Evolutionary conservation across 2,888 invertebrate genomes (phyloP), one percentile per base, ranked within the genome.

Genomic region (Oscheius myriophilus): DNA sequence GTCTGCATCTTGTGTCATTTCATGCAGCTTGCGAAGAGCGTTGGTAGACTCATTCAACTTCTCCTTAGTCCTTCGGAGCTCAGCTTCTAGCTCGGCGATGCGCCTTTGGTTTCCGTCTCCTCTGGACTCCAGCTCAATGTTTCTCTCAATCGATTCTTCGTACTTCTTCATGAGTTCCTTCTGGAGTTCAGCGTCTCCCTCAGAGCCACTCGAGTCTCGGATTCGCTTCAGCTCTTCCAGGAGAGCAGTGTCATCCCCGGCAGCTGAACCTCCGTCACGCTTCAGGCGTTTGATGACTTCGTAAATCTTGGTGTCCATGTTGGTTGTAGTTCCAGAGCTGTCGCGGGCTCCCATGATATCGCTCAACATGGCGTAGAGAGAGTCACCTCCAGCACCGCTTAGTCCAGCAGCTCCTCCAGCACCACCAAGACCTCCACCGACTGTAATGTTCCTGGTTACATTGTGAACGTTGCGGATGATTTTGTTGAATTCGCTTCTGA

Each of bases 101-200:
- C 82, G 83, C 42, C 84, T 72, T 51, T 76, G 82, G 58, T 75
- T 70, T 23, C 83, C 85, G 61, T 85, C 85, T 41, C 84, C 84
- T 43, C 73, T 81, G 2, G 84, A 81, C 69, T 85, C 85, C 33
- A 85, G 71, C 49, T 85, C 83, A 58, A 85, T 85, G 73, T 85
- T 85, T 54, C 85, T 71, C 62, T 85, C 85, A 64, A 84, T 84
- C 0, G 84, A 81, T 57, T 85, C 85, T 62, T 85, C 84, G 66
- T 82, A 83, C 54, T 65, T 65, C 25, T 26, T 33, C 80, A 85
- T 85, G 49, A 85, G 75, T 49, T 85, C 85, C 43, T 82, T 80
- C 58, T 84, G 79, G 46, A 84, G 69, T 14, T 85, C 84, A 26
- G 79, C 71, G 67, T 84, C 83, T 25, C 80, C 80, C 25, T 72